Base-by-base conservation (phyloP, 2,113 vertebrate genomes). In the Oryzias javanicus region DNA sequence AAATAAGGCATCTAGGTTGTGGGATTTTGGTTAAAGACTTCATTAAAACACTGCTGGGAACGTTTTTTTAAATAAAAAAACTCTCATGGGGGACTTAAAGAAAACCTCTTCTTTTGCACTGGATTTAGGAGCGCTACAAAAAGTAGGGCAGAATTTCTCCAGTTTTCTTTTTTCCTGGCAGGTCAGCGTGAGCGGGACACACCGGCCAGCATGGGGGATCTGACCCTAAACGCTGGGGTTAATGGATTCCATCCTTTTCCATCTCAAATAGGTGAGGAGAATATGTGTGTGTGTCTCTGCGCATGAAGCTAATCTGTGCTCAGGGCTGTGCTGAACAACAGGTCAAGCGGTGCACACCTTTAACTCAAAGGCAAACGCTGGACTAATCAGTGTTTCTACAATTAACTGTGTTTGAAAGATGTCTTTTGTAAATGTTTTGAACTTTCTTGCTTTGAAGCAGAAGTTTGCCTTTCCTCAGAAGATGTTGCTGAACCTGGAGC, bases 181-280 rank as follows among this genome's bases (percentile, higher is more conserved):
- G 77, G 80, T 76, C 79, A 80, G 57, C 70, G 70, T 64, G 70
- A 63, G 74, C 42, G 63, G 78, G 60, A 59, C 67, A 67, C 70
- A 68, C 47, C 27, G 70, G 76, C 65, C 79, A 69, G 55, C 68
- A 63, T 62, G 78, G 74, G 83, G 74, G 76, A 60, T 78, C 55
- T 74, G 76, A 77, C 78, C 67, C 62, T 60, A 49, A 76, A 71
- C 52, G 17, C 48, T 76, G 4, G 53, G 79, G 80, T 82, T 84
- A 89, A 88, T 76, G 60, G 66, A 75, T 68, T 50, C 76, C 79
- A 84, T 77, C 79, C 83, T 74, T 55, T 72, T 81, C 61, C 70
- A 64, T 66, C 73, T 80, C 55, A 67, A 63, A 68, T 59, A 68
- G 70, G 58, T 52, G 59, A 64, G 25, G 57, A 57, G 42, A 52